A percentile compares a stretch with the other conserved stretches of the same genome.
phyloP scores from a whole-genome alignment of 2,888 invertebrate species.

The Augiades crinisus region DNA sequence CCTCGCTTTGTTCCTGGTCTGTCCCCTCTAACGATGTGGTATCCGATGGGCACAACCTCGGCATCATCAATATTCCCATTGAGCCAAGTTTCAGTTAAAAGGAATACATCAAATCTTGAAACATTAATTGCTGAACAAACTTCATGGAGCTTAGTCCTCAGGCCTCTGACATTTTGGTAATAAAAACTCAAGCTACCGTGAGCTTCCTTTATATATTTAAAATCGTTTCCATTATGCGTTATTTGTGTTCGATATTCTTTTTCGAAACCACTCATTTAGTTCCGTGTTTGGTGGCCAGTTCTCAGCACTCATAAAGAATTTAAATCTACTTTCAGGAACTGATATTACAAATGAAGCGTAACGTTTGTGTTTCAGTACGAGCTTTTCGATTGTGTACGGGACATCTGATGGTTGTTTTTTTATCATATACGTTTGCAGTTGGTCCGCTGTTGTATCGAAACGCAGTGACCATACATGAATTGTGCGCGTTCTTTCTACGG shows the following conservation, averaged over 20 bases:
- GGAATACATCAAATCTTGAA: neutral
- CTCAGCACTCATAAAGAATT: constrained; percentile 4
- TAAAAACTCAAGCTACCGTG: neutral
- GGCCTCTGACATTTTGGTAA: neutral
- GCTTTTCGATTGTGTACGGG: neutral
- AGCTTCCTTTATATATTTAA: too few species aligned
- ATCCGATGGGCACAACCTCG: neutral
- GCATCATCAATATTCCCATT: constrained; percentile 1
- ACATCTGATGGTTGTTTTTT: neutral
- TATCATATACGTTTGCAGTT: neutral
- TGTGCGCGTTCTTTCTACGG: too few species aligned
- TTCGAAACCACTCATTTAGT: constrained; percentile 1
- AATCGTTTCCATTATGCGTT: too few species aligned
- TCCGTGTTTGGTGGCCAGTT: constrained; percentile 13
- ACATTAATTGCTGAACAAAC: neutral
- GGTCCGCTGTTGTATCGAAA: neutral
- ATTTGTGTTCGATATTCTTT: too few species aligned
- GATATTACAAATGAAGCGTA: constrained; percentile 3
- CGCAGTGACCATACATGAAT: constrained; percentile 8
- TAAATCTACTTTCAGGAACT: constrained; percentile 3
- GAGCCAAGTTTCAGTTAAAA: neutral
- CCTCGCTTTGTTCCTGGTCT: neutral
- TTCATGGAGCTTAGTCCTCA: neutral
- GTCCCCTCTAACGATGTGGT: neutral
- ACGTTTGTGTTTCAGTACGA: neutral